Base-by-base conservation (phyloP, 2,113 vertebrate genomes). In the Corythornis cristatus region DNA sequence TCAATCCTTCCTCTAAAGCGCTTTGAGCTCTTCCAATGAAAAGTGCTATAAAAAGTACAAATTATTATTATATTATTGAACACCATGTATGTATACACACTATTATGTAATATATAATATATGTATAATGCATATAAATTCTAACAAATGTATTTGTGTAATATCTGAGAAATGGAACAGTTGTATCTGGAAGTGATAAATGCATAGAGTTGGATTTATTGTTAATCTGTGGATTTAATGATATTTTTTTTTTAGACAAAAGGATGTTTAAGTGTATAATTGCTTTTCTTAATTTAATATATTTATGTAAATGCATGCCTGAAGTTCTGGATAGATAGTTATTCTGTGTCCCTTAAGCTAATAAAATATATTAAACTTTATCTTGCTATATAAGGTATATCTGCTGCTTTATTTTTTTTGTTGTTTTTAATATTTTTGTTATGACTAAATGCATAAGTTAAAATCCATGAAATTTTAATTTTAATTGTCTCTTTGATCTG, bases 41-140 rank as follows among this genome's bases (percentile, higher is more conserved):
- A 96, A 96, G 93, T 96, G 94, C 95, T 95, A 95, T 89, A 90
- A 89, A 95, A 94, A 85, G 54, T 87, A 90, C 94, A 95, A 96
- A 96, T 89, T 86, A 94, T 96, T 95, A 96, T 95, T 96, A 92
- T 96, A 95, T 94, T 96, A 95, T 95, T 95, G 92, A 98, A 97
- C 96, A 97, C 97, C 96, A 96, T 97, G 96, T 98, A 98, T 98
- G 97, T 98, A 98, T 97, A 97, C 97, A 98, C 97, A 96, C 96
- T 98, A 97, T 98, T 97, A 97, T 98, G 98, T 98, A 98, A 98
- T 97, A 98, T 98, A 98, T 97, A 97, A 98, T 98, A 98, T 98
- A 98, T 98, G 97, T 98, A 98, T 98, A 98, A 98, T 97, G 97
- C 97, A 98, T 98, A 98, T 98, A 98, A 98, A 98, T 97, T 98